These are phyloP conservation scores for Vireo griseus DNA, from an alignment of 2,797 vertebrate species.

Conservation along the genomic window DNA sequence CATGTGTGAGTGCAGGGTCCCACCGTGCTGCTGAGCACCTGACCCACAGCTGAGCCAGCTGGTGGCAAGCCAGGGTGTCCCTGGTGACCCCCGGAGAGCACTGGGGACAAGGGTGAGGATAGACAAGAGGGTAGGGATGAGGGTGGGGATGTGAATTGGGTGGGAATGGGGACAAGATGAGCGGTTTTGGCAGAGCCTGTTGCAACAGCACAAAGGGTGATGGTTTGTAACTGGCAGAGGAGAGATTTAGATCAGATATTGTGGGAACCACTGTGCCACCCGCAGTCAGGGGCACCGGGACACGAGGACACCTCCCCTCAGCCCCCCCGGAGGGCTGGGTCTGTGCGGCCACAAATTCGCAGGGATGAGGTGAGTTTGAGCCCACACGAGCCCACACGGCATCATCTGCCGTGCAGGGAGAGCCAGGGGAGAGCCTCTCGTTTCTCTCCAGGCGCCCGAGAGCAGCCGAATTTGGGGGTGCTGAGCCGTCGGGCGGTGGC, in stretches of 20 bases:
- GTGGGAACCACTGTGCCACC: neutral
- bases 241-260: neutral
- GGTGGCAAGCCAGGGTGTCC: neutral
- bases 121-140: neutral
- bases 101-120: neutral
- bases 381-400: rapidly evolving
- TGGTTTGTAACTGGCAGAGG: neutral
- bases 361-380: neutral
- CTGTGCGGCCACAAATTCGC: neutral
- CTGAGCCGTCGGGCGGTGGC: rapidly evolving
- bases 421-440: neutral
- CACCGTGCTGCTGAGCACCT: rapidly evolving
- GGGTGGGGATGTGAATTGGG: neutral
- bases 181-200: neutral
- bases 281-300: rapidly evolving
- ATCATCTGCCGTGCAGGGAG: neutral
- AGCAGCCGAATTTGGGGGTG: neutral
- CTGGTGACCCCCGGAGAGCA: neutral
- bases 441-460: neutral
- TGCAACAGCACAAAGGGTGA: neutral
- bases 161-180: neutral
- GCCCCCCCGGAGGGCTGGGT: rapidly evolving
- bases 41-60: neutral
- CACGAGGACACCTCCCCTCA: rapidly evolving
- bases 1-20: neutral